Conservation (phyloP, 2,797 vertebrate species). For the Odontamblyopus rebecca region DNA sequence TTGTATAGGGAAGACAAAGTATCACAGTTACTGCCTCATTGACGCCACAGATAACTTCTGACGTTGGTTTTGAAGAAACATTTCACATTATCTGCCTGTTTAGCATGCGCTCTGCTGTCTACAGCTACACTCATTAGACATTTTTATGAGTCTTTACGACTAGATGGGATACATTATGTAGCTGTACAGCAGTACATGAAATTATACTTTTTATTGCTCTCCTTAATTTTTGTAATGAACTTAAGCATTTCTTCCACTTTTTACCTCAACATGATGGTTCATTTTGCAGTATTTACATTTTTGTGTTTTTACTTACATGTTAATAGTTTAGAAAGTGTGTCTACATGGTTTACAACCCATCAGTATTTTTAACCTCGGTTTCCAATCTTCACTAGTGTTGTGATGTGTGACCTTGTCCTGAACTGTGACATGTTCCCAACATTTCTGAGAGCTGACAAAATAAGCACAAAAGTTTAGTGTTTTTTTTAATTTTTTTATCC, state of each 20-base stretch:
- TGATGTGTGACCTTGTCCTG: not conserved
- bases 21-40: conserved; percentile 32
- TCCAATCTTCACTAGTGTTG: not conserved
- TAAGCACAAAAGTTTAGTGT: not conserved
- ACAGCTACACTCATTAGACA: conserved; percentile 31
- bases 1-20: conserved; percentile 14
- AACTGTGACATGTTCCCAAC: not conserved
- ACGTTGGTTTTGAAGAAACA: conserved; percentile 4
- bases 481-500: not conserved
- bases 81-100: conserved; percentile 9
- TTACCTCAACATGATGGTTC: conserved; percentile 23
- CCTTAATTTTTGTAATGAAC: conserved; percentile 43
- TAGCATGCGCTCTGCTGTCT: conserved; percentile 31
- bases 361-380: not conserved
- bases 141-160: conserved; percentile 9
- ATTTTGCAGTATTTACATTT: conserved; percentile 28
- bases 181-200: not conserved
- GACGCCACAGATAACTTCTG: conserved; percentile 1
- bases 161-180: conserved; percentile 19
- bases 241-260: conserved; percentile 30
- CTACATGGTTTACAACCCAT: not conserved
- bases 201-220: conserved; percentile 23
- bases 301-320: conserved; percentile 13
- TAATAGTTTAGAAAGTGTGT: conserved; percentile 4
- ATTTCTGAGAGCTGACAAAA: not conserved